phyloP scores from a whole-genome alignment of 2,888 invertebrate species.

The Folsomia candida region DNA sequence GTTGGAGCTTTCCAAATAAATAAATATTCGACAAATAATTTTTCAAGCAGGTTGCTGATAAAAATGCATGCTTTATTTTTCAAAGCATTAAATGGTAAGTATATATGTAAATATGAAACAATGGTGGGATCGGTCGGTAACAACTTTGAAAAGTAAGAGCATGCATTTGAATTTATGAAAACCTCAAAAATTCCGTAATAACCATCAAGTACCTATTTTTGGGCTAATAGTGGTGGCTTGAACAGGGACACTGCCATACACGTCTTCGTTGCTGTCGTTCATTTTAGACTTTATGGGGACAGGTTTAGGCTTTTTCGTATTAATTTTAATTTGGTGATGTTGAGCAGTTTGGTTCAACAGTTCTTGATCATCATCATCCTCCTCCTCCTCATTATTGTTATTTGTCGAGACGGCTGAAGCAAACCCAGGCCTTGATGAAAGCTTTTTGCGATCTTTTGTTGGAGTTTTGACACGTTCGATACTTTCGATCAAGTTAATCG shows the following conservation, averaged over 20 bases:
- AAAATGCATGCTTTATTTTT: conserved; percentile 4
- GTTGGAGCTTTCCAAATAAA: neutral
- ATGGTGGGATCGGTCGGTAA: too few relatives aligned
- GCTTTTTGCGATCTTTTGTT: conserved; percentile 15
- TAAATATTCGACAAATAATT: neutral
- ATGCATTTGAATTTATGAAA: neutral
- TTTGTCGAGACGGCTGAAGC: neutral
- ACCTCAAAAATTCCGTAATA: neutral
- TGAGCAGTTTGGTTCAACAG: conserved; percentile 1
- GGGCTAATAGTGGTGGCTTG: conserved; percentile 43
- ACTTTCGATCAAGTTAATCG: conserved; percentile 35
- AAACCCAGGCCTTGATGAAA: neutral
- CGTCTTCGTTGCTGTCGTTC: conserved; percentile 47
- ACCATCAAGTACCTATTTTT: conserved; percentile 39
- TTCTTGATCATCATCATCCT: conserved; percentile 11
- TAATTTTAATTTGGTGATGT: conserved; percentile 2
- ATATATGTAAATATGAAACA: neutral
- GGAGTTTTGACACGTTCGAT: conserved; percentile 30
- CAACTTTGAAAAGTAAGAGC: neutral
- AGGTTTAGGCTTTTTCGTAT: conserved; percentile 9
- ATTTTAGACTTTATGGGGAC: conserved; percentile 9
- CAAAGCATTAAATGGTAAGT: neutral
- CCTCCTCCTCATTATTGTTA: conserved; percentile 3
- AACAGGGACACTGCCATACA: conserved; percentile 47
- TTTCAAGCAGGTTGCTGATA: too few relatives aligned